Percentiles rank a stretch among this genome's conserved stretches.
Conservation (phyloP, 2,797 vertebrate species). For the Centroberyx gerrardi region DNA sequence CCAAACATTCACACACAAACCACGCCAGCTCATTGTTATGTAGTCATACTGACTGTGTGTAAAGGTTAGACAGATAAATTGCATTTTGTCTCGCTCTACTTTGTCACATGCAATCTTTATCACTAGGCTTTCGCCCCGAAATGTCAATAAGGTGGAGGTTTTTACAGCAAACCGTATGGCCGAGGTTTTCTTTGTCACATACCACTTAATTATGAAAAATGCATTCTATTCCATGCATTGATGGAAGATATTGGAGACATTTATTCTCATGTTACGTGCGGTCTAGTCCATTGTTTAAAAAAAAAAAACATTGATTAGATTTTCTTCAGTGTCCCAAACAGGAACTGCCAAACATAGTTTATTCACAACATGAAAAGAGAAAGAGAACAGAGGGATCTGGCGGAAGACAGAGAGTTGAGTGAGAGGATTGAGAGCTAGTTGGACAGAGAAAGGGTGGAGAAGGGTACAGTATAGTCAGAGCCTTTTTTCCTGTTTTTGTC, state of each 20-base stretch:
- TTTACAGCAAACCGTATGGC: neutral
- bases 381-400: constrained; percentile 46
- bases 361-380: constrained; percentile 57
- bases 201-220: constrained; percentile 69
- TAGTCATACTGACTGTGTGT: constrained; percentile 23
- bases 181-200: constrained; percentile 60
- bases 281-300: constrained; percentile 40
- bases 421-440: constrained; percentile 50
- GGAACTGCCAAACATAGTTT: constrained; percentile 70
- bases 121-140: constrained; percentile 16
- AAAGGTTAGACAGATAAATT: constrained; percentile 51
- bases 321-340: constrained; percentile 61
- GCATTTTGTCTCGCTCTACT: constrained; percentile 50
- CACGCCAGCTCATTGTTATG: constrained; percentile 42
- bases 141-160: constrained; percentile 62
- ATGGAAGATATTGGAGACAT: constrained; percentile 64
- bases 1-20: constrained; percentile 51
- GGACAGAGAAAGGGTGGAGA: constrained; percentile 56
- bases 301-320: constrained; percentile 61
- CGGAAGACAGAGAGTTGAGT: constrained; percentile 42
- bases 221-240: constrained; percentile 38
- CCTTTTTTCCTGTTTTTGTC: constrained; percentile 82
- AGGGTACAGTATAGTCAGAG: constrained; percentile 47
- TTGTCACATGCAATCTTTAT: constrained; percentile 59
- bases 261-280: constrained; percentile 58